Base-by-base conservation (phyloP, 1,140 invertebrate species). In the Colletes gigas region DNA sequence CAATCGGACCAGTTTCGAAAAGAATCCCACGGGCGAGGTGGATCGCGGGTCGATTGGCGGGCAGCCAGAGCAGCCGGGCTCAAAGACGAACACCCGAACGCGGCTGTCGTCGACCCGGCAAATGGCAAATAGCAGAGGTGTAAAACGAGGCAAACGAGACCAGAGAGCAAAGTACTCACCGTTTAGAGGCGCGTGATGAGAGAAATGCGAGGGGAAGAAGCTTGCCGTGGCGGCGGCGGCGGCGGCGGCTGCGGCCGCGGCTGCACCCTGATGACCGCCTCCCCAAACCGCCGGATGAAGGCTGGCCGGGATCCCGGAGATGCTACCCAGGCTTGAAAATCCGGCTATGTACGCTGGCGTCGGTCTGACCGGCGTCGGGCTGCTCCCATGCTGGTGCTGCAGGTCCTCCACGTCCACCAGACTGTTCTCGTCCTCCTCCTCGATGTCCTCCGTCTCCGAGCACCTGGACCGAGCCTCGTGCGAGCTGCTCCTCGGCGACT, bases 381-480 rank as follows among this genome's bases (percentile, higher is more conserved):
- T 88, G 52, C 57, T 80, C 3, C 74, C 76, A 30, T 84, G 77
- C 1, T 75, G 39, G 19, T 88, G 89, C 30, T 89, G 88, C 9
- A 93, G 73, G 5, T 93, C 92, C 52, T 92, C 93, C 8, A 92
- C 92, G 73, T 93, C 92, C n/a, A 92, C 91, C 8, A 93, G 62
- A 55, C 92, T 91, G 44, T 81, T 89, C 21, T 87, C 89, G 41
- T 92, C 91, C 12, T 93, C 92, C 4, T 91, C 92, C 5, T 92
- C 92, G 60, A 88, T 82, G 54, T 91, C 88, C 7, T 92, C 91
- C 17, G 83, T 78, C 57, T 92, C 92, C 0, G 92, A 92, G 39
- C 86, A 90, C 19, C 89, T 84, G n/a, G 91, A 92, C 12, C 85
- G 80, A 1, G 63, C 85, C 21, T 90, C 92, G 59, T 89, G 87